Evolutionary conservation across 2,113 vertebrate species (phyloP).

Genomic region (Micronycteris hirsuta): DNA sequence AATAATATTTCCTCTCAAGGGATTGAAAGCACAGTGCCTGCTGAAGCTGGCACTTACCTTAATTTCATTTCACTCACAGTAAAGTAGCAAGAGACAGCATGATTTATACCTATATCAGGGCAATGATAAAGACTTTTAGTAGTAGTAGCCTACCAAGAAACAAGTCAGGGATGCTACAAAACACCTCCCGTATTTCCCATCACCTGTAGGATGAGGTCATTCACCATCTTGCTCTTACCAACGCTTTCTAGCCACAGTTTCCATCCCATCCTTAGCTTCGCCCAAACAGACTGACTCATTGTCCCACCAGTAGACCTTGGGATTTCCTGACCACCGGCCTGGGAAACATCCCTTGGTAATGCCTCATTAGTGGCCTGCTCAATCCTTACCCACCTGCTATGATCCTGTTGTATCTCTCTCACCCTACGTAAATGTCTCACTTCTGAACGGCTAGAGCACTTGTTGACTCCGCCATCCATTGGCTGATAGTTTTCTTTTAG

Average conservation of each 20-base stretch:
- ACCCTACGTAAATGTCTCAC: background rate
- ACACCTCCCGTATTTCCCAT: background rate
- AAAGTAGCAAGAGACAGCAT: constrained; percentile 1
- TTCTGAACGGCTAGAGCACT: background rate
- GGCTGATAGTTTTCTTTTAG: background rate
- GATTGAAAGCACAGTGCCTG: constrained; percentile 1
- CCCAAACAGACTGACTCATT: background rate
- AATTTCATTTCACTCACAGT: constrained; percentile 33
- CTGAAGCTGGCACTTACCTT: constrained; percentile 33
- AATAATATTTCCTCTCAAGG: constrained; percentile 43
- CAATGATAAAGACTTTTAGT: background rate
- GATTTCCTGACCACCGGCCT: background rate
- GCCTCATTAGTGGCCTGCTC: background rate
- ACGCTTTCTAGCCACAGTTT: background rate
- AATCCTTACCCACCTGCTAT: background rate
- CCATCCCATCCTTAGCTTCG: background rate
- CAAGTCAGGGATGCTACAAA: background rate
- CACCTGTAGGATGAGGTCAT: background rate
- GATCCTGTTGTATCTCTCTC: background rate
- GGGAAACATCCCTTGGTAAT: background rate
- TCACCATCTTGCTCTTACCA: background rate
- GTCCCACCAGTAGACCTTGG: background rate
- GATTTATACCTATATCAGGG: background rate
- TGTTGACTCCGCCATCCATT: background rate
- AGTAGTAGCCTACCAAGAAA: background rate